Base-by-base conservation (phyloP, 2,113 vertebrate species). In the Oostethus manadensis region DNA sequence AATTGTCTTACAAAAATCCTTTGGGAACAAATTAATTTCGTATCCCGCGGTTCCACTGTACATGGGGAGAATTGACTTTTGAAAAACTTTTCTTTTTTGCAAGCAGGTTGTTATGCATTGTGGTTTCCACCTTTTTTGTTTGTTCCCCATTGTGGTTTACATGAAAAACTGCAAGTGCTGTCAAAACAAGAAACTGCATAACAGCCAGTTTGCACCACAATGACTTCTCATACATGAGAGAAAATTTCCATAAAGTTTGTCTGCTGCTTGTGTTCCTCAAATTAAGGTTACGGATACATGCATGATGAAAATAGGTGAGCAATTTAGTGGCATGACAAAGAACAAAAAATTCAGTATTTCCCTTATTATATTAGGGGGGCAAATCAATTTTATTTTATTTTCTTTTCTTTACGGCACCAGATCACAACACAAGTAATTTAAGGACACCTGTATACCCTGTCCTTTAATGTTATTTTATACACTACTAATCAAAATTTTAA, bases 141-240 rank as follows among this genome's bases (percentile, higher is more conserved):
- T 57, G 16, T 29, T 60, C 2, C 26, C 2, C 2, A 0, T 16
- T 53, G 62, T 43, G 35, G 29, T 50, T 68, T 17, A 38, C 38
- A 47, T 51, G 21, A 16, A 51, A 4, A 56, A 64, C 60, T 23
- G 18, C 46, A 48, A 35, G 50, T 10, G 9, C 14, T n/a, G 40
- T 38, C 20, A 23, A 43, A 56, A 44, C 21, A 23, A 43, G 21
- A 23, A 58, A 46, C 43, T 58, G n/a, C 44, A 11, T 18, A 44
- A 45, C 21, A 35, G 33, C 17, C 6, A 15, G 17, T 15, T 23
- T 71, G 29, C 6, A 16, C 16, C 38, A 29, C 1, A 56, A 33
- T 16, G 22, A 64, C 44, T 51, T 51, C 56, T 51, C 56, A 56
- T 22, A 18, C 42, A 7, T 14, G 7, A 44, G 35, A n/a, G 48